A percentile compares a stretch with the other conserved stretches of the same genome.
Conservation (phyloP, 2,888 invertebrate genomes). For the Acronicta psi region DNA sequence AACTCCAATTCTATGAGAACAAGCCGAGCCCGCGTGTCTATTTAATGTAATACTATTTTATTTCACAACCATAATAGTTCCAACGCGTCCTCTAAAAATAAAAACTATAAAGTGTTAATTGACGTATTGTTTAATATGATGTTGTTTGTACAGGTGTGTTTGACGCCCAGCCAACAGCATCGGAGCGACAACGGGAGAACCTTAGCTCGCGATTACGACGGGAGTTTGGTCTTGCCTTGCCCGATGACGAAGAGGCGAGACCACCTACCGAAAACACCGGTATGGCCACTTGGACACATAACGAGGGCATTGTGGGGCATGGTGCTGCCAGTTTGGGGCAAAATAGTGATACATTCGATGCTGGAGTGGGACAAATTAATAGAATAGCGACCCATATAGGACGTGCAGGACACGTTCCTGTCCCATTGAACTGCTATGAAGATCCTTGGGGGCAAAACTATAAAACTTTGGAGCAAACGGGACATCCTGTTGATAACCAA, state of each 20-base stretch:
- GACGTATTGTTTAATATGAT: slow-evolving; percentile 19
- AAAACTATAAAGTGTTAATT: slow-evolving; percentile 7
- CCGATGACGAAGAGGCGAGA: slow-evolving; percentile 91
- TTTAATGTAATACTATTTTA: too few relatives aligned
- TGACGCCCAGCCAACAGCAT: slow-evolving; percentile 94
- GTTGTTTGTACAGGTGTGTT: slow-evolving; percentile 90
- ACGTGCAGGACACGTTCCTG: slow-evolving; percentile 5
- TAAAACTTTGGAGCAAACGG: slow-evolving; percentile 31
- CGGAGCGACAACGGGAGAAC: slow-evolving; percentile 96
- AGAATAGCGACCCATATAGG: slow-evolving; percentile 3
- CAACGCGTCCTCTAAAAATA: slow-evolving; percentile 1
- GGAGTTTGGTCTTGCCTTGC: slow-evolving; percentile 93
- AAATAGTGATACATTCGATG: slow-evolving; percentile 5
- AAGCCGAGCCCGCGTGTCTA: not conserved
- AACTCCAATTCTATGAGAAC: not conserved
- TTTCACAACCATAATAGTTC: slow-evolving; percentile 3
- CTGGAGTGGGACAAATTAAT: slow-evolving; percentile 5
- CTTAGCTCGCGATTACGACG: slow-evolving; percentile 95
- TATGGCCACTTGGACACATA: slow-evolving; percentile 55
- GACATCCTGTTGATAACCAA: slow-evolving; percentile 38
- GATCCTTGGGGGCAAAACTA: slow-evolving; percentile 35
- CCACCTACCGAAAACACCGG: slow-evolving; percentile 79
- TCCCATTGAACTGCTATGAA: slow-evolving; percentile 23
- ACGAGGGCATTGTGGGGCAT: slow-evolving; percentile 13
- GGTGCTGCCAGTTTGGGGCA: slow-evolving; percentile 16